phyloP scores from a whole-genome alignment of 2,888 invertebrate genomes.

The Apotomis turbidana region DNA sequence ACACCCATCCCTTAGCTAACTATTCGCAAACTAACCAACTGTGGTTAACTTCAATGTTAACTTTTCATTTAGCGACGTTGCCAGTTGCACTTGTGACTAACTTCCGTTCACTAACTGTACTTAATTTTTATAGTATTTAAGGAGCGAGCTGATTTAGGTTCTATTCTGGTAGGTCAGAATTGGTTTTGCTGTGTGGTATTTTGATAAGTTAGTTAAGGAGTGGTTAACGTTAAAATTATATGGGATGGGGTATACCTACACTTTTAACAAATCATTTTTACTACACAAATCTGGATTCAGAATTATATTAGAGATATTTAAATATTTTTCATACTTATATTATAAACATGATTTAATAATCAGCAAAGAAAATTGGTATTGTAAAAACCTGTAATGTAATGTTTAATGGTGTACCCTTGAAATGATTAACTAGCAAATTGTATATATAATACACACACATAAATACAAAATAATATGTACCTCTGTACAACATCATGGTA shows the following conservation, averaged over 20 bases:
- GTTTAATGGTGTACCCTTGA: too few relatives aligned
- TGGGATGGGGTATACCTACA: neutral
- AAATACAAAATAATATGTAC: too few relatives aligned
- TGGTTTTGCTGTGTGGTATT: conserved; percentile 17
- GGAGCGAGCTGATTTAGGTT: conserved; percentile 43
- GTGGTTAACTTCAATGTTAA: conserved; percentile 66
- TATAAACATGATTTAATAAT: too few relatives aligned
- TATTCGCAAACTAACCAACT: conserved; percentile 61
- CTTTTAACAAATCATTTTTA: neutral
- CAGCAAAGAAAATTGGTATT: too few relatives aligned
- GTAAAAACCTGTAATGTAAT: too few relatives aligned
- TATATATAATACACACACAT: too few relatives aligned
- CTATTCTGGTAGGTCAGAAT: neutral
- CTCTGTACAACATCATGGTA: too few relatives aligned
- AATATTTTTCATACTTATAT: neutral
- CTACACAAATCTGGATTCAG: too few relatives aligned
- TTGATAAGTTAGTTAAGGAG: conserved; percentile 52
- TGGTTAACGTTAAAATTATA: conserved; percentile 28
- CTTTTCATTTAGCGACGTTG: conserved; percentile 65
- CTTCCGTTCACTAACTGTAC: conserved; percentile 63
- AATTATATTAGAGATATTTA: too few relatives aligned
- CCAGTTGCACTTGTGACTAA: conserved; percentile 60
- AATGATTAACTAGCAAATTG: too few relatives aligned
- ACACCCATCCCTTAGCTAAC: conserved; percentile 54
- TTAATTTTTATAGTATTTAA: conserved; percentile 51